These are phyloP conservation scores for Cactoblastis cactorum DNA, from an alignment of 2,888 invertebrate genomes.

Conservation along the genomic window DNA sequence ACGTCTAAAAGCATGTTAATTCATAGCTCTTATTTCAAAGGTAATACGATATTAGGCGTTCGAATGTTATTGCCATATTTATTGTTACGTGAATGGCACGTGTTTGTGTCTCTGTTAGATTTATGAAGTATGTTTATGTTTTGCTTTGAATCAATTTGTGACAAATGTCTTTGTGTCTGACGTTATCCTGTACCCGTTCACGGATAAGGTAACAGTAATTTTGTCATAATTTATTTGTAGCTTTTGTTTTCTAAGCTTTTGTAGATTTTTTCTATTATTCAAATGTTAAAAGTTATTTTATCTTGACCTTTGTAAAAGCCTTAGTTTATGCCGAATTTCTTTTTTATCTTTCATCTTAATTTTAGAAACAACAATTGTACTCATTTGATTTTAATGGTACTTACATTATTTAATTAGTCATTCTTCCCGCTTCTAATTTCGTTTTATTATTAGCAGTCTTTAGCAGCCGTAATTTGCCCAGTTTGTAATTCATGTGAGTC, in stretches of 20 bases:
- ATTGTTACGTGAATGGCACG: background rate
- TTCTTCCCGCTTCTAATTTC: background rate
- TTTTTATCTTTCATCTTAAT: background rate
- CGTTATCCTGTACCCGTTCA: background rate
- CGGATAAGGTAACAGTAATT: background rate
- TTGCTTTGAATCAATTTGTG: slow-evolving; percentile 2
- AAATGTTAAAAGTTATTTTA: background rate
- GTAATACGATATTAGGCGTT: background rate
- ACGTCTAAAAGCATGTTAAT: background rate
- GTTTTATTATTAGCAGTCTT: too few species aligned
- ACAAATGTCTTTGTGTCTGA: background rate
- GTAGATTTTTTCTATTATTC: background rate
- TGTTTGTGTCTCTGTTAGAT: slow-evolving; percentile 2
- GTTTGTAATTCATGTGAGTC: too few species aligned
- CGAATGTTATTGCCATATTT: background rate
- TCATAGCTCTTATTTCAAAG: background rate
- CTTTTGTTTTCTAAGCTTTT: background rate
- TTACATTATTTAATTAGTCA: background rate
- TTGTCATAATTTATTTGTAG: background rate
- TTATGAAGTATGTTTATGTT: background rate
- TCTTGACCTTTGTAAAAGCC: background rate
- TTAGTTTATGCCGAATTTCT: background rate
- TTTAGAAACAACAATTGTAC: background rate
- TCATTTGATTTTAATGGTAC: background rate
- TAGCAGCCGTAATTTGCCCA: too few species aligned